Base-by-base conservation (phyloP, 2,797 vertebrate species). In the Danio albolineatus region DNA sequence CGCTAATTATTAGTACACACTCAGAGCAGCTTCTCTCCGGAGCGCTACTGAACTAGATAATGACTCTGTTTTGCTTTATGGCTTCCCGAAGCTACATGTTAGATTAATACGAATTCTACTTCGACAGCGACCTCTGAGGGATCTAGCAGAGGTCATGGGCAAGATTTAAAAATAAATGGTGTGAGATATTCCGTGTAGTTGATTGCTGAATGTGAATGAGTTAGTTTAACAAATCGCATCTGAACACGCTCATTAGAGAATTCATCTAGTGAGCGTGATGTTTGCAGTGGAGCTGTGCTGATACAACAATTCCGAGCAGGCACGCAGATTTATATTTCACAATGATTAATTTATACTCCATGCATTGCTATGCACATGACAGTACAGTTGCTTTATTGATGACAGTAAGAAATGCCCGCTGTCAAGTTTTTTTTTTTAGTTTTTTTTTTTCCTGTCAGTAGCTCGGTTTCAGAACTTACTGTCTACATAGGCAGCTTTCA, bases 11-110 rank as follows among this genome's bases (percentile, higher is more conserved):
- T 82, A 71, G 71, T 60, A 67, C 66, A 82, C 56, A 75, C 51
- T 77, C 46, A 28, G 65, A 62, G 17, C 53, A n/a, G 46, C 19
- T 86, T 90, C 86, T 79, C 86, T 78, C 66, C 85, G 87, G 46
- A 83, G 84, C 57, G 41, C 59, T 54, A 36, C 59, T 54, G 77
- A 75, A 80, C 44, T 54, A 78, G 77, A 61, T 76, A 64, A 71
- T 41, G 57, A 56, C 48, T 64, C 7, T 13, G 57, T 80, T 86
- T 83, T 64, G 69, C 46, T 83, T 71, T 59, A 43, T 73, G 61
- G 48, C 17, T n/a, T 53, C 74, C 76, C 41, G 46, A 78, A 62
- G 73, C 44, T 56, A 39, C 14, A 36, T 80, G 73, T 65, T 66
- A 43, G 28, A 51, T 73, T 82, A 62, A 75, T 64, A 74, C 44